Conservation (phyloP, 1,140 invertebrate genomes). For the Stegodyphus mimosarum region DNA sequence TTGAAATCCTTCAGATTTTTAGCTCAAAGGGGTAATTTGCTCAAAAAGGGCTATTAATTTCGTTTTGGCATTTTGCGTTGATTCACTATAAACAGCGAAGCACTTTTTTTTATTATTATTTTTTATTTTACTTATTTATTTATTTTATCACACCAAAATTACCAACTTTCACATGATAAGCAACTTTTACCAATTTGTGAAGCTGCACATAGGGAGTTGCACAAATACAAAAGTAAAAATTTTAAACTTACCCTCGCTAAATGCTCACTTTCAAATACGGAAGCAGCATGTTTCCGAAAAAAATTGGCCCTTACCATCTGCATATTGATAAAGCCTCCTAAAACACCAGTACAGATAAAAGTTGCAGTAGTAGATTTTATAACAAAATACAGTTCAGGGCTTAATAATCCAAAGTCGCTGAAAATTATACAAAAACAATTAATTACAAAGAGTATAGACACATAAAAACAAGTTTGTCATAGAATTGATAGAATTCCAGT, state of each 20-base stretch:
- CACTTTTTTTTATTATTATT: too few species aligned
- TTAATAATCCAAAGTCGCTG: not conserved
- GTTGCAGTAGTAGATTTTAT: not conserved
- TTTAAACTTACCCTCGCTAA: slow-evolving; percentile 20
- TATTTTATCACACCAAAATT: not conserved
- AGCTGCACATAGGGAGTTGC: not conserved
- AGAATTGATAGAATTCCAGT: too few species aligned
- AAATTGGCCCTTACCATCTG: slow-evolving; percentile 1
- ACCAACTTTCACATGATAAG: not conserved
- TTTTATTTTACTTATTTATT: too few species aligned
- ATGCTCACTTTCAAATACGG: slow-evolving; percentile 26
- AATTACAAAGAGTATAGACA: too few species aligned
- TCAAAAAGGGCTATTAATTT: too few species aligned
- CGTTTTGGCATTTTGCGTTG: too few species aligned
- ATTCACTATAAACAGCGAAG: too few species aligned
- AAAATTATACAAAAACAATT: too few species aligned
- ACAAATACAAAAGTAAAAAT: not conserved
- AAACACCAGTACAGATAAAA: not conserved
- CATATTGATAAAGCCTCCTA: not conserved
- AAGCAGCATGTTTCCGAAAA: slow-evolving; percentile 27
- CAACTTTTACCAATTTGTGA: not conserved
- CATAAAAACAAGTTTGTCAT: too few species aligned
- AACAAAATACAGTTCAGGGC: slow-evolving; percentile 14
- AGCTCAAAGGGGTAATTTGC: too few species aligned
- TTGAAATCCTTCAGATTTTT: too few species aligned